Base-by-base conservation (phyloP, 1,140 invertebrate genomes). In the Lepidurus arcticus region DNA sequence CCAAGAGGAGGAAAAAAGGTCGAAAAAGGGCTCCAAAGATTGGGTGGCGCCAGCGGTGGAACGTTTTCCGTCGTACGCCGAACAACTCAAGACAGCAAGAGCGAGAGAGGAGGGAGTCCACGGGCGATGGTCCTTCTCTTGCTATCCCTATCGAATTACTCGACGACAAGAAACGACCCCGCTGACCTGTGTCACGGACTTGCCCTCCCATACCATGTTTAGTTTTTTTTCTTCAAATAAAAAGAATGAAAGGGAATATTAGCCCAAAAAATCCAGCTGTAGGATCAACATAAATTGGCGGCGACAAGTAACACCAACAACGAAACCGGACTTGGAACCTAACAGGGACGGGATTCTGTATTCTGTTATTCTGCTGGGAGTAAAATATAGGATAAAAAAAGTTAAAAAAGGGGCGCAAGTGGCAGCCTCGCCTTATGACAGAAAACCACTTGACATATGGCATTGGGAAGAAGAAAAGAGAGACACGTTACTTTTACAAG, bases 281-380 rank as follows among this genome's bases (percentile, higher is more conserved):
- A 65, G 53, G 53, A 65, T 65, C 53, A 65, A 65, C 53, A 65
- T 21, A 65, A 65, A 65, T 65, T 65, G 53, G 53, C 53, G 53
- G 53, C 53, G 53, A 65, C 53, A 65, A 65, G 53, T 65, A 65
- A 65, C 53, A 65, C 53, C 53, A 65, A 65, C 9, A 65, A 65
- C 16, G 53, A 65, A 65, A 65, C 53, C 53, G 53, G 53, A 65
- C 53, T 65, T 65, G 9, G 21, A 21, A 65, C 53, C 53, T n/a
- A 65, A 65, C 53, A 65, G 53, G 53, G 53, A 13, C 21, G 53
- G 53, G 53, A 65, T 65, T 65, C 53, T 65, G 53, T 65, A 65
- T 65, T 65, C 53, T 65, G 53, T 65, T 65, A 65, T 65, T 65
- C 53, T 65, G 53, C 21, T 65, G 53, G 53, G 53, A 21, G 16